Evolutionary conservation across 2,888 invertebrate genomes (phyloP).

Genomic region (Pheosia gnoma): DNA sequence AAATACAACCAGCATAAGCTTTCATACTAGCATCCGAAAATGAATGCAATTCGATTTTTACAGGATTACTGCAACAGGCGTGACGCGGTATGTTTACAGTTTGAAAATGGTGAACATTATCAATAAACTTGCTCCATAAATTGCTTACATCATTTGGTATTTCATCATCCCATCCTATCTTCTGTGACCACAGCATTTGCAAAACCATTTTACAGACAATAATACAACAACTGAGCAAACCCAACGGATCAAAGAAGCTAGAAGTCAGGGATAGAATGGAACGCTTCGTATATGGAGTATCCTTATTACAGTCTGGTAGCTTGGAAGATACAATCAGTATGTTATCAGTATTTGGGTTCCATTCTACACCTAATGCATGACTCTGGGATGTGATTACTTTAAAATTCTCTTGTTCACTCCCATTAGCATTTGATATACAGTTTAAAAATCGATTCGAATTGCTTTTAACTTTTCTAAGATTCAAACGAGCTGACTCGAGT

Average conservation of each 20-base stretch:
- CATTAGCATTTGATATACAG: not conserved
- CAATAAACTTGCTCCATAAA: slow-evolving; percentile 9
- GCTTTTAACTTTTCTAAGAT: slow-evolving; percentile 7
- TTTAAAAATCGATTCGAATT: slow-evolving; percentile 6
- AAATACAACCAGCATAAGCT: slow-evolving; percentile 10
- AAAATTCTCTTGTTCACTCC: slow-evolving; percentile 2
- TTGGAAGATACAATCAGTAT: slow-evolving; percentile 10
- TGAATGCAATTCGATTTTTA: slow-evolving; percentile 5
- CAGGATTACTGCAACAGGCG: slow-evolving; percentile 7
- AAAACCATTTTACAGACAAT: slow-evolving; percentile 1
- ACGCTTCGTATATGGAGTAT: slow-evolving; percentile 9
- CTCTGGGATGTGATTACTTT: slow-evolving; percentile 1
- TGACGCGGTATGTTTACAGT: slow-evolving; percentile 7
- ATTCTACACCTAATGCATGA: slow-evolving; percentile 8
- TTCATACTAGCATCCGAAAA: slow-evolving; percentile 12
- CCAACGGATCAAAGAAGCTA: slow-evolving; percentile 11
- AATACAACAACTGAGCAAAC: not conserved
- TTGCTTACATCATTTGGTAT: slow-evolving; percentile 1
- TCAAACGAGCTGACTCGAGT: slow-evolving; percentile 7
- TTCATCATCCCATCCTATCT: slow-evolving; percentile 11
- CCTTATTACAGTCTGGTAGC: slow-evolving; percentile 4
- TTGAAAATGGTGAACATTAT: slow-evolving; percentile 6
- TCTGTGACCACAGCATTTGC: slow-evolving; percentile 7
- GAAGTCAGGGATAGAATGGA: slow-evolving; percentile 9
- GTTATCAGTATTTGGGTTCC: slow-evolving; percentile 8